Conservation (phyloP, 2,797 vertebrate genomes). For the Erethizon dorsatum region DNA sequence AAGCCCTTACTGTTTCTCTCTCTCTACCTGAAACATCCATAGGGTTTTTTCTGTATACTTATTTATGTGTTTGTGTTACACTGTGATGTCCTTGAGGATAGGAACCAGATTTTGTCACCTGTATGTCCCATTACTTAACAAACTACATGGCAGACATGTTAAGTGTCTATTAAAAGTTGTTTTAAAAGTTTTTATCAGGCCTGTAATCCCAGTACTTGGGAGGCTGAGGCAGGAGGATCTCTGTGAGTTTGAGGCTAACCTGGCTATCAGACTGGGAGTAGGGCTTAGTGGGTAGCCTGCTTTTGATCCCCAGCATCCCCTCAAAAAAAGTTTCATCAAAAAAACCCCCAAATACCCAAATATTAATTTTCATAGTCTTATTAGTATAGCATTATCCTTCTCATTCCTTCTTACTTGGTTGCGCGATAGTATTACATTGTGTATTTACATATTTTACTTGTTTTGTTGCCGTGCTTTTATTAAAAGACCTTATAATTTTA, state of each 20-base stretch:
- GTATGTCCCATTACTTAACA: not conserved
- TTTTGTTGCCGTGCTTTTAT: conserved; percentile 70
- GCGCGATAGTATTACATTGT: conserved; percentile 74
- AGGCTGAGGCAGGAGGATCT: not conserved
- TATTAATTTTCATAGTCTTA: conserved; percentile 48
- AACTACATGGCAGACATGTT: not conserved
- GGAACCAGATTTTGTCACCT: not conserved
- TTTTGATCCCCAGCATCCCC: not conserved
- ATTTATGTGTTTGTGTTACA: not conserved
- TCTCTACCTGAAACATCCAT: not conserved
- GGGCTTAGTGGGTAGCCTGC: not conserved
- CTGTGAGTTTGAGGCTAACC: not conserved
- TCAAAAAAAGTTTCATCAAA: not conserved
- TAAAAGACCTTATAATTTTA: conserved; percentile 32
- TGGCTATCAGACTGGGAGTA: not conserved
- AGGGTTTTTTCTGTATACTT: not conserved
- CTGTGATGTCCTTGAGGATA: not conserved
- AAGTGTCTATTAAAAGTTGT: not conserved
- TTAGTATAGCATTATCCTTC: conserved; percentile 83
- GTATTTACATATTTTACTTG: conserved; percentile 71
- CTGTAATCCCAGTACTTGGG: not conserved
- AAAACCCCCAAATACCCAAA: conserved; percentile 9
- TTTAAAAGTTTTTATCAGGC: not conserved
- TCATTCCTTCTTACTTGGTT: conserved; percentile 75
- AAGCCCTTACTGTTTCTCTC: not conserved